A percentile compares a stretch with the other conserved stretches of the same genome.
Evolutionary conservation across 2,113 vertebrate genomes (phyloP).

Genomic region (Empidonax alnorum): DNA sequence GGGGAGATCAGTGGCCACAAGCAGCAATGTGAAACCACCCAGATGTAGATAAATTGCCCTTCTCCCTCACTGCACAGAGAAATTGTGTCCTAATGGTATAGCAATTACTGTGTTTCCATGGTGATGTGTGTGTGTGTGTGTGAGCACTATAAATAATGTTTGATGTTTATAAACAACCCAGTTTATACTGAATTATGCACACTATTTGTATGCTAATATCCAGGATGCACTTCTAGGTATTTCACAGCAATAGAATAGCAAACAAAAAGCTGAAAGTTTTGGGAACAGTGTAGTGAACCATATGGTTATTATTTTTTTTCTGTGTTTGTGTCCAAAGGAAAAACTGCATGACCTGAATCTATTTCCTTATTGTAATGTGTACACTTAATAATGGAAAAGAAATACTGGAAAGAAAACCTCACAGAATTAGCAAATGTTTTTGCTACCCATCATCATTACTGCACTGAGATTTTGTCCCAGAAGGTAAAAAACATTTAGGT

Average conservation of each 20-base stretch:
- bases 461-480: neutral
- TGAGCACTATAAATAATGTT: neutral
- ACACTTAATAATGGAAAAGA: neutral
- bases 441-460: neutral
- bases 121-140: neutral
- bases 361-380: neutral
- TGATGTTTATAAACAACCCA: slow-evolving; percentile 36
- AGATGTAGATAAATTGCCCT: slow-evolving; percentile 29
- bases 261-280: neutral
- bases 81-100: neutral
- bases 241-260: neutral
- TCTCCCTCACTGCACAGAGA: neutral
- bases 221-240: neutral
- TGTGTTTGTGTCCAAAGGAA: neutral
- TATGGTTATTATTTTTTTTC: neutral
- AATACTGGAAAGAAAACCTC: neutral
- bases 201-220: slow-evolving; percentile 21
- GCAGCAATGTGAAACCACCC: neutral
- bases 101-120: slow-evolving; percentile 56
- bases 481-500: neutral
- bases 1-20: neutral
- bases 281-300: neutral
- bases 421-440: neutral
- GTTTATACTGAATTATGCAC: neutral
- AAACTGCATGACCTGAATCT: neutral